phyloP scores from a whole-genome alignment of 23 tunicate genomes.

The Phallusia fumigata region DNA sequence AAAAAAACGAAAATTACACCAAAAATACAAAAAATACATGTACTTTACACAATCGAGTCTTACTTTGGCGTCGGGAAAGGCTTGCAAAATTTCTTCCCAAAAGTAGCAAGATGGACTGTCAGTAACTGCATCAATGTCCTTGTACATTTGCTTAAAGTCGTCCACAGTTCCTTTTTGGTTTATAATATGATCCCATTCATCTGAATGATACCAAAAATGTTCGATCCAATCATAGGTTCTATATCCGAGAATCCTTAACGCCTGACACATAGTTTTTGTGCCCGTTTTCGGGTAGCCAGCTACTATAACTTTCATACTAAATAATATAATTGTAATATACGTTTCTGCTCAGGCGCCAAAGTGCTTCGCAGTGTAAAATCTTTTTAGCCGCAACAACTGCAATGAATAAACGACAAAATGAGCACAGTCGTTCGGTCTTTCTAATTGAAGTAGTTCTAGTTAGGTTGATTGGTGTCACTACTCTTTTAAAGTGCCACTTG shows the following conservation, averaged over 20 bases:
- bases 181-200: not conserved
- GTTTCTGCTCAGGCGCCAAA: no score
- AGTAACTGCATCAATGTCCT: conserved; percentile 6
- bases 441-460: no score
- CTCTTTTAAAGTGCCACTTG: no score
- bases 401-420: no score
- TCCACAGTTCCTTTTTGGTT: not conserved
- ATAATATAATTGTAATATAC: no score
- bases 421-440: no score
- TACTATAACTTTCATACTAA: conserved; percentile 6
- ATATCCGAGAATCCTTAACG: conserved; percentile 1
- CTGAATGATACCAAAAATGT: not conserved
- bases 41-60: no score
- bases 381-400: no score
- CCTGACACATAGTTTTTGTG: conserved; percentile 11
- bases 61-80: conserved; percentile 21
- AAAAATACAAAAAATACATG: no score
- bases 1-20: no score
- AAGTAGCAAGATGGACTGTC: conserved; percentile 17
- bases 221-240: conserved; percentile 9
- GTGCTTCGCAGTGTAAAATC: no score
- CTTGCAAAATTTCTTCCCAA: conserved; percentile 12
- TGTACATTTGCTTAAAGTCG: not conserved
- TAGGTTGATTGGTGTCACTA: no score
- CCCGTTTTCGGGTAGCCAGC: conserved; percentile 3